Evolutionary conservation across 2,113 vertebrate species (phyloP).

Genomic region (human (Homo sapiens)): GRCh38 chr4:149475501-149476000

Average conservation of each 20-base stretch:
- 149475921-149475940: not conserved
- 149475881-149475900: not conserved
- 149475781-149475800: not conserved
- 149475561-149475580: not conserved
- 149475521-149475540: not conserved
- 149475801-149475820: not conserved
- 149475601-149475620: not conserved
- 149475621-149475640: not conserved
- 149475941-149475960: not conserved
- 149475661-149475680: not conserved
- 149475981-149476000: not conserved
- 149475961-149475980: not conserved
- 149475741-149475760: not conserved
- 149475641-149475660: not conserved
- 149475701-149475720: not conserved
- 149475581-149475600: not conserved
- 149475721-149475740: not conserved
- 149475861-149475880: not conserved
- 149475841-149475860: not conserved
- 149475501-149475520: not conserved
- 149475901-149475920: not conserved
- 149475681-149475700: not conserved
- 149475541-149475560: not conserved
- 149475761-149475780: not conserved
- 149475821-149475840: not conserved